Evolutionary conservation across 1,140 invertebrate genomes (phyloP), one percentile per base, ranked within the genome.

Genomic region (Scaptomyza hsui): DNA sequence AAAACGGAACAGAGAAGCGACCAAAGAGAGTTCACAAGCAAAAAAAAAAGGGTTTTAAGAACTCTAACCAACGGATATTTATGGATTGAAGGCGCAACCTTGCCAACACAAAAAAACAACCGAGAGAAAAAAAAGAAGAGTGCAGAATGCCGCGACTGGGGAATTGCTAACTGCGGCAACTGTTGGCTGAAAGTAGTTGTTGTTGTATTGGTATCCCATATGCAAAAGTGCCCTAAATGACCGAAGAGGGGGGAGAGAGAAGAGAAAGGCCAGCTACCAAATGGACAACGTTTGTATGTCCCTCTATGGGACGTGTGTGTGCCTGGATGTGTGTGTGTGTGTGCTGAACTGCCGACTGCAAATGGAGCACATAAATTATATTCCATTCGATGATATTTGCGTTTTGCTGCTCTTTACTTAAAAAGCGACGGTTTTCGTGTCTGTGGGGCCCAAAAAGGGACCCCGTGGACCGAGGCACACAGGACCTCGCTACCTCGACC

Each of bases 281-380:
- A 15, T 29, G 35, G 16, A 1, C n/a, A 18, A 60, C 42, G 37
- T 37, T 62, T 60, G 44, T 59, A 6, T 29, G n/a, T n/a, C n/a
- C 62, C 69, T 55, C 42, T 21, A 39, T 55, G 42, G 51, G 39
- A 61, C 19, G 16, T 65, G 42, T 64, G 75, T 51, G 12, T 39
- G 47, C 65, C 70, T 79, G 80, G 70, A 45, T 62, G 79, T 69
- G n/a, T 78, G 81, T 78, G 42, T 65, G 81, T 73, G 35, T 59
- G 55, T 72, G 68, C 42, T 67, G 78, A 78, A 79, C 81, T 85
- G 82, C 71, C 83, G 83, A 82, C 82, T 88, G 82, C 82, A 88
- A 88, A 88, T 88, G 82, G 82, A 88, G 82, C 82, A 88, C 82
- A 88, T 88, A 88, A 88, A 88, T 88, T 88, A 88, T 88, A 88